phyloP scores from a whole-genome alignment of 2,888 invertebrate species.

The Melanargia galathea region DNA sequence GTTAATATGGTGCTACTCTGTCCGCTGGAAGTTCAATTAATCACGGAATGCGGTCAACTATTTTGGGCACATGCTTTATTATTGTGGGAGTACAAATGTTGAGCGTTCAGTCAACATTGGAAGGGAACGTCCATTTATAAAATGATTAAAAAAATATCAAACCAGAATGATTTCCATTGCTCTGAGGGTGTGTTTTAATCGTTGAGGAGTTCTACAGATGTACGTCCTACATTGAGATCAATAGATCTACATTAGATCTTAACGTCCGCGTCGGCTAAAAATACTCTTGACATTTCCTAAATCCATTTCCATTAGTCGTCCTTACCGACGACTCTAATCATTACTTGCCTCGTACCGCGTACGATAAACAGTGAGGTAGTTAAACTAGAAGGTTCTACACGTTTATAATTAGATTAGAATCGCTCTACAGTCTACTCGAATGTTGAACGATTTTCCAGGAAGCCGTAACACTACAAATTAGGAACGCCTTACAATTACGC shows the following conservation, averaged over 20 bases:
- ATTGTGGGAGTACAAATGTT: not conserved
- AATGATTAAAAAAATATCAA: too few species aligned
- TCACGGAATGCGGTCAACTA: slow-evolving; percentile 6
- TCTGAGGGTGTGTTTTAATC: too few species aligned
- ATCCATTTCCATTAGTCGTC: not conserved
- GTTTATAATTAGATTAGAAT: slow-evolving; percentile 30
- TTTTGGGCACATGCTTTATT: not conserved
- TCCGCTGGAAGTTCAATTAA: slow-evolving; percentile 6
- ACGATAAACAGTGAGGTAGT: not conserved
- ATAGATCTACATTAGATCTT: too few species aligned
- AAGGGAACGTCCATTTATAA: not conserved
- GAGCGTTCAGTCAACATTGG: not conserved
- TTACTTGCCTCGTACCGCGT: not conserved
- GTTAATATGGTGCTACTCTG: not conserved
- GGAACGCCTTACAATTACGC: slow-evolving; percentile 20
- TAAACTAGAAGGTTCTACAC: not conserved
- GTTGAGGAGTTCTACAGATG: too few species aligned
- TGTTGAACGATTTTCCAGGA: slow-evolving; percentile 24
- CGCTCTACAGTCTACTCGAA: slow-evolving; percentile 21
- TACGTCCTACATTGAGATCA: too few species aligned
- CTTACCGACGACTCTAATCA: not conserved
- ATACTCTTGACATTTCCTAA: not conserved
- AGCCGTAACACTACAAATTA: slow-evolving; percentile 31
- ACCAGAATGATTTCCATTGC: too few species aligned
- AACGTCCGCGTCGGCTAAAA: not conserved